These are phyloP conservation scores for Morbakka virulenta DNA, from an alignment of 30 jellyfish, hydroid and myxozoan genomes.

Conservation along the genomic window DNA sequence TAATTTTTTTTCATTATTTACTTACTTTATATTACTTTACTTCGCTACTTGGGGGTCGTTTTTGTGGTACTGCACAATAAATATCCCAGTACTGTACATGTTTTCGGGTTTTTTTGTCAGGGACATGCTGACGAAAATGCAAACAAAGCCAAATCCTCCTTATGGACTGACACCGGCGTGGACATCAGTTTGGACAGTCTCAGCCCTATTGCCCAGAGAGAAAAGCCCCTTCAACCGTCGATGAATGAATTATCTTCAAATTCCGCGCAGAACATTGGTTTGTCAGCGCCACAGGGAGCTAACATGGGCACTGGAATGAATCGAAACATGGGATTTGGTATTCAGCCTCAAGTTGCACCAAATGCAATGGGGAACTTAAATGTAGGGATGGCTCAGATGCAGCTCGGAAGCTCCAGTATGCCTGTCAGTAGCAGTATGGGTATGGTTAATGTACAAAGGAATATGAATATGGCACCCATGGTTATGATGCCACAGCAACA, in stretches of 20 bases:
- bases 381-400: too few species aligned
- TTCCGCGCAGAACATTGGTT: slow-evolving; percentile 1
- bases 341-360: too few species aligned
- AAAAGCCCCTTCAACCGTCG: slow-evolving; percentile 83
- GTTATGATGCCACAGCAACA: not conserved
- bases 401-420: too few species aligned
- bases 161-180: slow-evolving; percentile 88
- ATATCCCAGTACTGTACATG: not conserved
- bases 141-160: slow-evolving; percentile 43
- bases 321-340: too few species aligned
- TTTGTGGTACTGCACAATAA: not conserved
- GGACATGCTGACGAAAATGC: slow-evolving; percentile 7
- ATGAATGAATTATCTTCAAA: too few species aligned
- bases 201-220: slow-evolving; percentile 66
- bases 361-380: too few species aligned
- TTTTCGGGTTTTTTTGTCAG: slow-evolving; percentile 7
- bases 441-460: too few species aligned
- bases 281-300: too few species aligned
- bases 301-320: too few species aligned
- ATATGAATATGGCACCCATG: not conserved
- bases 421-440: too few species aligned
- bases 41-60: too few species aligned
- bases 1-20: not conserved
- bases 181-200: slow-evolving; percentile 89
- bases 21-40: not conserved